phyloP scores from a whole-genome alignment of 2,888 invertebrate species.

The Drosophila meridiana region DNA sequence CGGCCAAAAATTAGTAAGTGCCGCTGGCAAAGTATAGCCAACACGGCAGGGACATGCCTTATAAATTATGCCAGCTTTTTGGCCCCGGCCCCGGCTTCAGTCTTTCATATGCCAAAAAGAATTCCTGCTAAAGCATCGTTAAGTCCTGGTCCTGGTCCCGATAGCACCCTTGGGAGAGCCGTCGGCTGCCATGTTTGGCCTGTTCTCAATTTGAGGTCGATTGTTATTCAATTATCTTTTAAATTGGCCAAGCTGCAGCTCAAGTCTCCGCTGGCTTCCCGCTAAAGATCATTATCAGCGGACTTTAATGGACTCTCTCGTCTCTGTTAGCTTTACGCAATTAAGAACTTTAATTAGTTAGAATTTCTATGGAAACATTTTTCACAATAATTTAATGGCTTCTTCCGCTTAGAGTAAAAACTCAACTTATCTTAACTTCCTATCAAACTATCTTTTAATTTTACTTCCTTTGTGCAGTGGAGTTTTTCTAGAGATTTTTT shows the following conservation, averaged over 20 bases:
- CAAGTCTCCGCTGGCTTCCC: background rate
- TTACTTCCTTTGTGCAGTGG: background rate
- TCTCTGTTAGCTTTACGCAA: background rate
- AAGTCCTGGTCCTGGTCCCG: constrained; percentile 1
- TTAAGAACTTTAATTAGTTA: constrained; percentile 9
- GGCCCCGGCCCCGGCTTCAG: constrained; percentile 3
- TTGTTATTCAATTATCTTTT: constrained; percentile 9
- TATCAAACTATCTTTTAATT: background rate
- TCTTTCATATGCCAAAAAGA: background rate
- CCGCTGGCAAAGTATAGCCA: constrained; percentile 6
- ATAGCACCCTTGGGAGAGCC: constrained; percentile 1
- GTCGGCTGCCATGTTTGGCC: background rate
- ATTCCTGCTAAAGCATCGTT: constrained; percentile 21
- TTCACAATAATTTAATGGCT: background rate
- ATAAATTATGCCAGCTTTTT: constrained; percentile 19
- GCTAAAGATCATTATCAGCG: constrained; percentile 4
- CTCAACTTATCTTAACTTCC: constrained; percentile 4
- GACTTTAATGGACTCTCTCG: background rate
- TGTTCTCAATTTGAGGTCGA: background rate
- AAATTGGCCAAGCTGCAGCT: background rate
- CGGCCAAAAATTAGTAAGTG: constrained; percentile 25
- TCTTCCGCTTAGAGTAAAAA: constrained; percentile 6
- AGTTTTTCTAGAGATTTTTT: background rate
- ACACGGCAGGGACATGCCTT: constrained; percentile 9
- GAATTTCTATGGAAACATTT: constrained; percentile 7